Evolutionary conservation across 37 sponge, comb jelly and placozoan genomes (phyloP), one percentile per base, ranked within the genome.

Genomic region (Haliclona indistincta): DNA sequence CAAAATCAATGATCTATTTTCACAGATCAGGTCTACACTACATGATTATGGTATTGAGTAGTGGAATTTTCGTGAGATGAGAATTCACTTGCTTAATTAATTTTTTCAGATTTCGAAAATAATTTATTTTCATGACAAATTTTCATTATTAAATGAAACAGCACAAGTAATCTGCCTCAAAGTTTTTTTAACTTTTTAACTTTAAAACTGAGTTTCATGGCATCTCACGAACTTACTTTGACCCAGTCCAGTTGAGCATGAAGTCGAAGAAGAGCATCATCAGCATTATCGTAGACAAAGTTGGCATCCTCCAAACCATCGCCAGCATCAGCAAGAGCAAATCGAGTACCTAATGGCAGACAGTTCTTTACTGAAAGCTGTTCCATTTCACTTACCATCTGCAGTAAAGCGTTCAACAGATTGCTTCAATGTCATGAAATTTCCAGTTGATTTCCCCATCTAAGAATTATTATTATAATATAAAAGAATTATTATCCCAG

Each of bases 231-330:
- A 33, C 29, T 40, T 56, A 88, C 96, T 84, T 91, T 91, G 39
- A 81, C 71, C 98, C 98, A 97, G 15, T 91, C 93, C 11, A 94
- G 34, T 68, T 90, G 85, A 22, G 91, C 67, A 77, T 94, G 83
- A 19, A 97, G 85, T 32, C 95, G 71, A 13, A 97, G 88, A 13
- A 97, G 84, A 26, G 82, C 91, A 43, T 81, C 83, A 38, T 97
- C 87, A 23, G 95, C 98, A 88, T 87, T 86, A 13, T 79, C 77
- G 45, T 67, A 91, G 35, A 91, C 84, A 82, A 97, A 97, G 81
- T 97, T 97, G 19, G 98, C 95, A 78, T 97, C 93, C 63, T 97
- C 98, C 39, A 94, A 71, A 30, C 84, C 83, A 73, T 97, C 98
- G 11, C 98, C 98, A 11, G 98, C 98, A 89, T 94, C 87, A 71